Base-by-base conservation (phyloP, 1,140 invertebrate genomes). In the Luehdorfia chinensis region DNA sequence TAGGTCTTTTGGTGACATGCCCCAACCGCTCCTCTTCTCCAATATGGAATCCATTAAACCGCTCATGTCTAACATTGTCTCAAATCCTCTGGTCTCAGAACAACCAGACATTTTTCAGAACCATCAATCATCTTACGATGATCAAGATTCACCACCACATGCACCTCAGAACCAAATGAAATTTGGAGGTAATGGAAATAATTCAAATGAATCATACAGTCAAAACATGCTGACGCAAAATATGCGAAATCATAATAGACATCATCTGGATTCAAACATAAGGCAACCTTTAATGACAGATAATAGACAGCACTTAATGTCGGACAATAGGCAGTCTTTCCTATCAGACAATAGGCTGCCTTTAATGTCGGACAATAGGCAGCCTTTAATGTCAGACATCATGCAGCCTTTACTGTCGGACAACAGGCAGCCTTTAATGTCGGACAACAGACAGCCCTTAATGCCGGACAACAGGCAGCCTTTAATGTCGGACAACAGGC, bases 1-100 rank as follows among this genome's bases (percentile, higher is more conserved):
- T 0, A 63, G 68, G 9, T 81, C 75, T 0, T 83, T 83, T 25
- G 77, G 81, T 3, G 81, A 85, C 37, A 19, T 63, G 3, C 59
- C 66, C 1, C 66, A 75, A 21, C 27, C 54, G n/a, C 36, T n/a
- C n/a, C n/a, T n/a, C n/a, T n/a, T n/a, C n/a, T n/a, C 48, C 1
- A 7, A 18, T 2, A 28, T 12, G 5, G 25, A 37, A 25, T 6
- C 32, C 34, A 49, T 7, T 41, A 27, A 31, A 6, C 30, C 8
- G 14, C 13, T 18, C 6, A 5, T 16, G n/a, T n/a, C n/a, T 1
- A 9, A 8, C 21, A 1, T 43, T 16, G 13, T 13, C 1, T 0
- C 34, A 4, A 33, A 36, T 14, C 18, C 12, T 14, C 1, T 37
- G 4, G 2, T 11, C 2, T 21, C 34, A 23, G 34, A 37, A 21